A percentile compares a stretch with the other conserved stretches of the same genome.
These are phyloP conservation scores for Diarsia dahlii DNA, from an alignment of 2,888 invertebrate species.

Conservation along the genomic window DNA sequence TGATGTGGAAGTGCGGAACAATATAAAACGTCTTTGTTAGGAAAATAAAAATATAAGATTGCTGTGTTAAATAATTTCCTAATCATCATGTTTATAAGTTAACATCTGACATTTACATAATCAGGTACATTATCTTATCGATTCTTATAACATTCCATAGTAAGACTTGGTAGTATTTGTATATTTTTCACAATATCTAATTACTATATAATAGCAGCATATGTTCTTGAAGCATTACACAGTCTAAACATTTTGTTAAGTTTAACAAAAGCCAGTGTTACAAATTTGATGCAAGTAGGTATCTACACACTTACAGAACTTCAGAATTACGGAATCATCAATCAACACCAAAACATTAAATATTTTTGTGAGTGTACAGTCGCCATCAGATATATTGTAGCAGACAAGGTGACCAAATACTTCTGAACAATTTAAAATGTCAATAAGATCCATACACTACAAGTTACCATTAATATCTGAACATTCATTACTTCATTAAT, in stretches of 20 bases:
- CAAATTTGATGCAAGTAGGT: background rate
- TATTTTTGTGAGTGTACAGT: background rate
- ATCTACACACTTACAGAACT: background rate
- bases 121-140: constrained; percentile 39
- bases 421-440: too few species aligned
- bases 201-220: background rate
- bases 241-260: background rate
- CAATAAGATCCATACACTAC: too few species aligned
- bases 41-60: constrained; percentile 27
- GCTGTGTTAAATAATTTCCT: constrained; percentile 33
- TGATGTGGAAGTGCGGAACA: constrained; percentile 24
- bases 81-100: constrained; percentile 23
- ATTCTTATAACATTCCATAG: constrained; percentile 20
- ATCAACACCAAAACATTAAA: background rate
- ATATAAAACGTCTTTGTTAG: constrained; percentile 13
- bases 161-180: constrained; percentile 20
- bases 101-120: constrained; percentile 47
- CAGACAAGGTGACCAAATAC: too few species aligned
- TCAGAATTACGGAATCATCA: background rate
- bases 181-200: constrained; percentile 9
- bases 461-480: too few species aligned
- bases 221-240: background rate
- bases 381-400: too few species aligned
- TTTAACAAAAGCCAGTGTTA: background rate
- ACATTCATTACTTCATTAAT: too few species aligned